Conservation (phyloP, 1,140 invertebrate genomes). For the Aphaenogaster floridana region DNA sequence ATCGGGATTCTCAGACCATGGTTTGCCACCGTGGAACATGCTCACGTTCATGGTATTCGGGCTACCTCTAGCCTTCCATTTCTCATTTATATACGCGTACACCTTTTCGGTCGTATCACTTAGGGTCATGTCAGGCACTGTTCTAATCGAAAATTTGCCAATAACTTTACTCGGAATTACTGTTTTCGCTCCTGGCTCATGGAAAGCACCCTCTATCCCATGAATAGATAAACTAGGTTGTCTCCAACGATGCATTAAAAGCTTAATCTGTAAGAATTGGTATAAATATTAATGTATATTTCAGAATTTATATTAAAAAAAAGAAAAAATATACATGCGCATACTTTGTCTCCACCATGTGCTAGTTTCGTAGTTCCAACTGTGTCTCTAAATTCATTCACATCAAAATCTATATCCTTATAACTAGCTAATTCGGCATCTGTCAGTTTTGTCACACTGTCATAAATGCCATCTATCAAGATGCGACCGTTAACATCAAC, state of each 20-base stretch:
- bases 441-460: constrained; percentile 92
- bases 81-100: constrained; percentile 90
- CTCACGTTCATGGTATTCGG: constrained; percentile 95
- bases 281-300: background rate
- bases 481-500: constrained; percentile 95
- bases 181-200: constrained; percentile 96
- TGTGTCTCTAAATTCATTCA: constrained; percentile 91
- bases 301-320: constrained; percentile 20
- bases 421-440: constrained; percentile 93
- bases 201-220: constrained; percentile 97
- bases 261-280: constrained; percentile 85
- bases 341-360: constrained; percentile 92
- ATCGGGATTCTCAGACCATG: constrained; percentile 97
- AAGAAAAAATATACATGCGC: constrained; percentile 48
- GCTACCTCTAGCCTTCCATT: constrained; percentile 91
- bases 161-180: constrained; percentile 98
- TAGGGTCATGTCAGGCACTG: constrained; percentile 97
- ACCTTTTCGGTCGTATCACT: constrained; percentile 92
- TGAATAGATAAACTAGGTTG: constrained; percentile 96
- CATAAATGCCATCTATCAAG: constrained; percentile 92
- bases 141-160: constrained; percentile 98
- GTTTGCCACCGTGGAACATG: constrained; percentile 93
- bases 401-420: constrained; percentile 96
- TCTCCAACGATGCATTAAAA: constrained; percentile 97
- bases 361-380: constrained; percentile 91